Evolutionary conservation across 2,113 vertebrate species (phyloP).

Genomic region (Phylloscopus trochilus): DNA sequence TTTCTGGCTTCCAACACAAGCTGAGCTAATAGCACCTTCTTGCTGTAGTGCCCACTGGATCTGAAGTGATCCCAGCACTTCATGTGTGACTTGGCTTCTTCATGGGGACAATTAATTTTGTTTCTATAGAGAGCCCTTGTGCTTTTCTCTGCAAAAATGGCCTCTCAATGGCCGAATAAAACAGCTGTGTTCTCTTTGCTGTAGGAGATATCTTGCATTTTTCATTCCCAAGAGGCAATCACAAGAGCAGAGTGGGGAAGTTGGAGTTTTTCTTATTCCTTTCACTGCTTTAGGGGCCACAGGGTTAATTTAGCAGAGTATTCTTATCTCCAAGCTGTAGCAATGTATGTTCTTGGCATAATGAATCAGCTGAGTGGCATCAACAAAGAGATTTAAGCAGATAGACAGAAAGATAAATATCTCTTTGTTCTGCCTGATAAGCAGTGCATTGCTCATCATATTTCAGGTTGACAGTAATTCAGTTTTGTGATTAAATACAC

Average conservation of each 20-base stretch:
- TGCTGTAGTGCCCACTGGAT: neutral
- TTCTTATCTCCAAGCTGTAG: slow-evolving; percentile 5
- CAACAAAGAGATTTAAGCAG: slow-evolving; percentile 64
- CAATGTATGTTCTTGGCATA: slow-evolving; percentile 28
- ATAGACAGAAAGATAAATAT: slow-evolving; percentile 64
- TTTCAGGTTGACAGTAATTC: slow-evolving; percentile 40
- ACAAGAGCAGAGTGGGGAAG: neutral
- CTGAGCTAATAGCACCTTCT: neutral
- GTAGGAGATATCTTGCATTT: neutral
- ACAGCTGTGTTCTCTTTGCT: neutral
- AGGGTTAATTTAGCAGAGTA: slow-evolving; percentile 22
- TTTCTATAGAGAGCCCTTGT: neutral
- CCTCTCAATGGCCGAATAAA: neutral
- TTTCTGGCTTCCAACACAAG: neutral
- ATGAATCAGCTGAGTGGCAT: slow-evolving; percentile 55
- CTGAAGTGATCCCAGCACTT: neutral
- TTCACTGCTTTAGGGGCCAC: neutral
- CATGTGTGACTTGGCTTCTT: neutral
- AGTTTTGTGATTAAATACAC: slow-evolving; percentile 37
- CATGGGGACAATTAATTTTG: neutral
- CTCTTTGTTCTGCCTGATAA: slow-evolving; percentile 22
- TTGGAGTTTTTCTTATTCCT: neutral
- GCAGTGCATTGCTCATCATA: neutral
- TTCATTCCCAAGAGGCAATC: neutral
- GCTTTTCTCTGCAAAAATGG: neutral